phyloP scores from a whole-genome alignment of 1,140 invertebrate species.

The Drosophila subpulchrella region DNA sequence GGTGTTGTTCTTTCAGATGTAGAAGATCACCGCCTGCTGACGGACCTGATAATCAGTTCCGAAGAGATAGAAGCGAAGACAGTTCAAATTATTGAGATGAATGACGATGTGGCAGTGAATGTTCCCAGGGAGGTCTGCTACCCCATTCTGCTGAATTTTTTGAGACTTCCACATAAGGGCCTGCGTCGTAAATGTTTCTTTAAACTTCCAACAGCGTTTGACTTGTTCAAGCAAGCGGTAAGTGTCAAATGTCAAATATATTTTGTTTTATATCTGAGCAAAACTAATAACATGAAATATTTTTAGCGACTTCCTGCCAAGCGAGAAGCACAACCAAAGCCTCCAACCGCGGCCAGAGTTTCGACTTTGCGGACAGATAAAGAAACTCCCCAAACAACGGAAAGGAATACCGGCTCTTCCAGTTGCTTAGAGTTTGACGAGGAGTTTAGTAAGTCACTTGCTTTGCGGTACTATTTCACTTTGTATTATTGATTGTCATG shows the following conservation, averaged over 20 bases:
- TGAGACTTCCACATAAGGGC: constrained; percentile 25
- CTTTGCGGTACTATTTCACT: neutral
- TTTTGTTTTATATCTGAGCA: neutral
- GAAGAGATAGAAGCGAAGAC: constrained; percentile 2
- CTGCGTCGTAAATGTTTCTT: constrained; percentile 33
- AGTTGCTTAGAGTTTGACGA: constrained; percentile 55
- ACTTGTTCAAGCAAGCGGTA: constrained; percentile 48
- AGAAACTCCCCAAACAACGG: neutral
- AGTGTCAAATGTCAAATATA: constrained; percentile 1
- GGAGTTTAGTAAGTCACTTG: constrained; percentile 34
- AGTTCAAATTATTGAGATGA: neutral
- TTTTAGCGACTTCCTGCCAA: constrained; percentile 41
- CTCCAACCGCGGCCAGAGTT: neutral
- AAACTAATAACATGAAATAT: no score
- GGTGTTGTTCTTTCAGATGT: constrained; percentile 77
- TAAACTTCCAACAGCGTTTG: constrained; percentile 42
- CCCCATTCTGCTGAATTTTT: constrained; percentile 36
- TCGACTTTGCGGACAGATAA: neutral
- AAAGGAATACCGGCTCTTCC: neutral
- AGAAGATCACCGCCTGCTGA: constrained; percentile 46
- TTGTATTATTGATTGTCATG: neutral
- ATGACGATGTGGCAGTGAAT: constrained; percentile 39
- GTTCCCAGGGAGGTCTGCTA: constrained; percentile 36
- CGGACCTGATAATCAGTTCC: neutral
- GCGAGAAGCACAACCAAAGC: constrained; percentile 8